Base-by-base conservation (phyloP, 2,113 vertebrate species). In the Oenanthe melanoleuca region DNA sequence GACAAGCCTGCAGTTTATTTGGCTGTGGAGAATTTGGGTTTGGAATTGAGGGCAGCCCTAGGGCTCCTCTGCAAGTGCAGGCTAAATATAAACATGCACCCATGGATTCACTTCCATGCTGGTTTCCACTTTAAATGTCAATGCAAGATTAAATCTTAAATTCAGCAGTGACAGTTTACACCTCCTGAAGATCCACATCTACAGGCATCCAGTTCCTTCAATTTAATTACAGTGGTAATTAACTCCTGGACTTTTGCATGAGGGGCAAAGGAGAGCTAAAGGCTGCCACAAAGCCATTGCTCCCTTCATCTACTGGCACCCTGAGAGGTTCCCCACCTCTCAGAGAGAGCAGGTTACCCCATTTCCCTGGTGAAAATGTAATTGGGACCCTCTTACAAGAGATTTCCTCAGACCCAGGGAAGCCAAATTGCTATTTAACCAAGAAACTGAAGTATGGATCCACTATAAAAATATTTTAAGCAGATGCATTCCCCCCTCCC, bases 1-100 rank as follows among this genome's bases (percentile, higher is more conserved):
- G 96, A 92, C 60, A 74, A 6, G 4, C 56, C 44, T 50, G 38
- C 63, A 63, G 52, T 4, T 82, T 42, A 71, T 91, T 59, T 90
- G 71, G 55, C 71, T 59, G 34, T 63, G 19, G 56, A 93, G 67
- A 38, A 87, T 34, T 59, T 0, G 5, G 50, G 38, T 80, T 69
- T 70, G 75, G 75, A 83, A 81, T 88, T 49, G 88, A 96, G 63
- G 78, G 53, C 79, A 93, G 88, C 92, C 91, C 94, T 71, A 80
- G 64, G 95, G 95, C 83, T 97, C 47, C 47, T 90, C 71, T 86
- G 38, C 38, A 78, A 74, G 17, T 37, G 29, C 19, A 84, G 22
- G 52, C 91, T 94, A 97, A 93, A 95, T 84, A 92, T 92, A 96
- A 93, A 88, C 72, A 66, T 71, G 60, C 80, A 94, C 56, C 79